Evolutionary conservation across 2,113 vertebrate genomes (phyloP).

Genomic region (Chaenocephalus aceratus): DNA sequence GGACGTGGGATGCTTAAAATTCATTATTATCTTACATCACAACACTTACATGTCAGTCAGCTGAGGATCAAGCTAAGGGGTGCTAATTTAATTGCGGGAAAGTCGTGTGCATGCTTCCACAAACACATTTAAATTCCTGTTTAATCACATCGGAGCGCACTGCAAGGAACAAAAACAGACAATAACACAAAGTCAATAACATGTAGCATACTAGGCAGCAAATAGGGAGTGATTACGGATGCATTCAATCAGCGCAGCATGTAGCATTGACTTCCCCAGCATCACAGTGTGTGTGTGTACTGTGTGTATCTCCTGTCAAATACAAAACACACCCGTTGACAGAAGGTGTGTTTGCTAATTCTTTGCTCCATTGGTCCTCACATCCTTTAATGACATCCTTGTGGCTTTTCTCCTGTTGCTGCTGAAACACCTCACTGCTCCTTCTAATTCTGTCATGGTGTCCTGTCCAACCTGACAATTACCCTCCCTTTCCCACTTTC

Average conservation of each 20-base stretch:
- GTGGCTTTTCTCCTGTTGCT: constrained; percentile 1
- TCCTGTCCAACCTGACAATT: constrained; percentile 17
- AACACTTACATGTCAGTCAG: constrained; percentile 9
- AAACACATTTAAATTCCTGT: too few relatives aligned
- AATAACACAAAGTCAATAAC: constrained; percentile 10
- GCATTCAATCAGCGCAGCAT: constrained; percentile 22
- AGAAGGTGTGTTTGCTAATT: constrained; percentile 47
- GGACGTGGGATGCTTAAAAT: not conserved
- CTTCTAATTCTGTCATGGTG: not conserved
- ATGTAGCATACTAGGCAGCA: not conserved
- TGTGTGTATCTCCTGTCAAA: constrained; percentile 10
- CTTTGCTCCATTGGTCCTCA: constrained; percentile 57
- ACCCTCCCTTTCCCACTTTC: not conserved
- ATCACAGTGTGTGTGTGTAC: not conserved
- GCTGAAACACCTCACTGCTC: constrained; percentile 34
- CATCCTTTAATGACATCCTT: constrained; percentile 22
- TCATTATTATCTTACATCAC: not conserved
- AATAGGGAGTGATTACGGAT: constrained; percentile 3
- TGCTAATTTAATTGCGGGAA: too few relatives aligned
- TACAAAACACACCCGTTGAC: constrained; percentile 24
- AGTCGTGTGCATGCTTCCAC: too few relatives aligned
- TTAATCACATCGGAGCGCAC: not conserved
- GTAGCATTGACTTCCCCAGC: constrained; percentile 25
- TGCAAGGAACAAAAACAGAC: not conserved
- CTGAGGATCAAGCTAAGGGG: too few relatives aligned